Percentiles rank a stretch among this genome's conserved stretches.
Evolutionary conservation across 2,888 invertebrate genomes (phyloP).

Genomic region (Cantharis nigra): DNA sequence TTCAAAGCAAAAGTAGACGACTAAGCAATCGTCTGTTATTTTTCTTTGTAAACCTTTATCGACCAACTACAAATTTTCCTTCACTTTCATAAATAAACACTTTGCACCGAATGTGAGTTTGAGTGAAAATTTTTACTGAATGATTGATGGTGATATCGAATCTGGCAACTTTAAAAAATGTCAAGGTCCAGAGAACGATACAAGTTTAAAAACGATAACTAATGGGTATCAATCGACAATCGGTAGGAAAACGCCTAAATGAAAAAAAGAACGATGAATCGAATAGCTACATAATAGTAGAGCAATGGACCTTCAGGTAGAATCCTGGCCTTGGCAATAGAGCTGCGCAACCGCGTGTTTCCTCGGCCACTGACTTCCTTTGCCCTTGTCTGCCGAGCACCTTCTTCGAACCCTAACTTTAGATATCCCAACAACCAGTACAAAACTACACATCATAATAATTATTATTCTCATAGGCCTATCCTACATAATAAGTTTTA

Average conservation of each 20-base stretch:
- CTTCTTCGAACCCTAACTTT: not conserved
- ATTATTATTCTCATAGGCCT: not conserved
- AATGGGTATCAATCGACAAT: not conserved
- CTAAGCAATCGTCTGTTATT: not conserved
- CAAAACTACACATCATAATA: not conserved
- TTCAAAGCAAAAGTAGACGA: not conserved
- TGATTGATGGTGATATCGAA: not conserved
- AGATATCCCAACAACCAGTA: not conserved
- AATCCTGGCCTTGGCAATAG: conserved; percentile 34
- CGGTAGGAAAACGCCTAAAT: not conserved
- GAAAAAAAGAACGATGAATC: not conserved
- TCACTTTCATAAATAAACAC: not conserved
- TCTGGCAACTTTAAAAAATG: not conserved
- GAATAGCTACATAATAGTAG: conserved; percentile 4
- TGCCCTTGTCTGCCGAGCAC: conserved; percentile 32
- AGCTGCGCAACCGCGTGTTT: conserved; percentile 35
- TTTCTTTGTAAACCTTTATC: not conserved
- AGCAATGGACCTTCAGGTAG: conserved; percentile 21
- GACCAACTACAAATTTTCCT: not conserved
- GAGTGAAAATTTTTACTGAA: not conserved
- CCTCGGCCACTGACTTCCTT: conserved; percentile 36
- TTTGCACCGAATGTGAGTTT: not conserved
- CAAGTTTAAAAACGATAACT: not conserved
- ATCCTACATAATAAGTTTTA: not conserved
- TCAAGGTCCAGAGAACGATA: not conserved